phyloP scores from a whole-genome alignment of 2,888 invertebrate species.

The Phengaris alcon region DNA sequence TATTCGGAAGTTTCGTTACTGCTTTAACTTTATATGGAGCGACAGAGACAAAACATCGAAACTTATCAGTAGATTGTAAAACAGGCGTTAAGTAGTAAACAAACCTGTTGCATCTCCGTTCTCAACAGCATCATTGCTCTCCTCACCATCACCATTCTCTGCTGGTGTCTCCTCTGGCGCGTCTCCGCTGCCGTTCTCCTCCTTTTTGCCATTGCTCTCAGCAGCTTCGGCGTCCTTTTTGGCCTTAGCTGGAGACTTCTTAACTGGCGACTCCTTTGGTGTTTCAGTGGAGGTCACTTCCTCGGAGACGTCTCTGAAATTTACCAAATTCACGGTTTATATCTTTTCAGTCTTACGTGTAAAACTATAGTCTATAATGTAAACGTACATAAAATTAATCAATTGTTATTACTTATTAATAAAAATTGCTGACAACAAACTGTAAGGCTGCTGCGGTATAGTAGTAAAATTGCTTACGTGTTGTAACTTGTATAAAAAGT shows the following conservation, averaged over 20 bases:
- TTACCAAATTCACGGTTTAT: conserved; percentile 23
- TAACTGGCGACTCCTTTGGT: conserved; percentile 72
- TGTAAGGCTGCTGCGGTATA: conserved; percentile 1
- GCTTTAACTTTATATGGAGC: no score
- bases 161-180: conserved; percentile 60
- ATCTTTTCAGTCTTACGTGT: background rate
- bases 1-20: no score
- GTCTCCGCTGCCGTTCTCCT: conserved; percentile 66
- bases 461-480: conserved; percentile 33
- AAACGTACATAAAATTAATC: background rate
- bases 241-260: conserved; percentile 72
- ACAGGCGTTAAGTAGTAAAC: conserved; percentile 2
- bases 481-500: conserved; percentile 33
- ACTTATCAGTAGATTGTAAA: no score
- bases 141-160: conserved; percentile 72
- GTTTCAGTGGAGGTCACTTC: conserved; percentile 73
- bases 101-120: conserved; percentile 71
- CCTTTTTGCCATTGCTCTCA: conserved; percentile 73
- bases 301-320: conserved; percentile 69
- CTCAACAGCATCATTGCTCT: conserved; percentile 72
- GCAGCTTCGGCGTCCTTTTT: conserved; percentile 70
- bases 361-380: background rate
- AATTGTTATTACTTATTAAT: background rate
- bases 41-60: no score
- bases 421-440: background rate